Percentiles rank a stretch among this genome's conserved stretches.
Evolutionary conservation across 2,797 vertebrate species (phyloP).

Genomic region (Malurus leucopterus): DNA sequence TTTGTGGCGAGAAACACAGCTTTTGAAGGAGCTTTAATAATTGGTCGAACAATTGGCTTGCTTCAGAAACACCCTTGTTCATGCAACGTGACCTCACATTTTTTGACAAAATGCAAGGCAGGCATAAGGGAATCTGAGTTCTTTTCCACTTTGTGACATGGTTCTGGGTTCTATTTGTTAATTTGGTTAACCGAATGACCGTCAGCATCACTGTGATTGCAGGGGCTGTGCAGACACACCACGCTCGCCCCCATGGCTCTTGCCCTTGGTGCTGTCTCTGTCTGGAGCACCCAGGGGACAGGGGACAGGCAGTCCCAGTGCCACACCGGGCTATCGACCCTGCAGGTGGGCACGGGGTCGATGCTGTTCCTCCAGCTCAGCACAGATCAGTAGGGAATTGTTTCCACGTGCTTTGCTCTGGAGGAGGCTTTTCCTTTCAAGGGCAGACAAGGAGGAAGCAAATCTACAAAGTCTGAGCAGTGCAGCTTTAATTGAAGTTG

Average conservation of each 20-base stretch:
- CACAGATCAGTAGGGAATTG: not conserved
- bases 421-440: not conserved
- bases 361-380: not conserved
- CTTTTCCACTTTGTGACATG: accelerated
- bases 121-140: not conserved
- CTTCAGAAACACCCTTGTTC: not conserved
- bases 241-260: accelerated
- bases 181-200: not conserved
- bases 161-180: not conserved
- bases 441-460: constrained; percentile 40
- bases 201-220: not conserved
- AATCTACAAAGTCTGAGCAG: not conserved
- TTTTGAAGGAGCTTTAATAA: not conserved
- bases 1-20: not conserved
- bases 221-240: not conserved
- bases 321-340: accelerated
- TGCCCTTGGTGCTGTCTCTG: not conserved
- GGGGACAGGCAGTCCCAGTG: not conserved
- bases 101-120: not conserved
- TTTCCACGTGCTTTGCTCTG: not conserved
- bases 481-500: constrained; percentile 30
- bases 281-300: too few relatives aligned
- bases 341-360: not conserved
- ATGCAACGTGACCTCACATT: accelerated
- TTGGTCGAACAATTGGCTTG: not conserved